Evolutionary conservation across 2,888 invertebrate genomes (phyloP).

Genomic region (Notodonta dromedarius): DNA sequence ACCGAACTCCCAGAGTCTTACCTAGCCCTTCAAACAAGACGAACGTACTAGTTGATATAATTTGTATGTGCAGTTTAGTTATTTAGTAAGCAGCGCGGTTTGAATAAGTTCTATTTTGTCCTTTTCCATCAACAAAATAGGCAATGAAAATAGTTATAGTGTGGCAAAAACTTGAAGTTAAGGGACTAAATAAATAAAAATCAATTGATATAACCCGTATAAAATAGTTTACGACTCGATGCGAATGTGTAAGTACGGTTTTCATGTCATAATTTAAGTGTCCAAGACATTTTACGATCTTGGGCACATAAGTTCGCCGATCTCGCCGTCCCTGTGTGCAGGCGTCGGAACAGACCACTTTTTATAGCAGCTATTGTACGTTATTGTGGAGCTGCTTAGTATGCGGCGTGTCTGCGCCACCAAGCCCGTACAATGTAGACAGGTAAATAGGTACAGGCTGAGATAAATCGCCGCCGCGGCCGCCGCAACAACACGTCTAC

Average conservation of each 20-base stretch:
- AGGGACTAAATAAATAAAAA: conserved; percentile 37
- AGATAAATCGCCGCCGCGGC: conserved; percentile 53
- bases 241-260: conserved; percentile 35
- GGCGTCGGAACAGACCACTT: conserved; percentile 51
- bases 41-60: too few species aligned
- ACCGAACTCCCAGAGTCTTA: too few species aligned
- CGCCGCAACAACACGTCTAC: conserved; percentile 39
- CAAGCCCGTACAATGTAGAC: conserved; percentile 60
- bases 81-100: too few species aligned
- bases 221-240: conserved; percentile 43
- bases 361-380: conserved; percentile 66
- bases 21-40: too few species aligned
- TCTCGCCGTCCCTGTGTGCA: conserved; percentile 44
- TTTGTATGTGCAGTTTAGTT: too few species aligned
- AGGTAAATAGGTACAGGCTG: conserved; percentile 52
- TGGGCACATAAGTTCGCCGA: conserved; percentile 37
- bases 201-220: conserved; percentile 37
- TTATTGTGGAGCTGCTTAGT: conserved; percentile 63
- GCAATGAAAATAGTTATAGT: too few species aligned
- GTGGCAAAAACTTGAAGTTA: conserved; percentile 19
- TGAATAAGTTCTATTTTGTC: too few species aligned
- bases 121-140: too few species aligned
- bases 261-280: conserved; percentile 42
- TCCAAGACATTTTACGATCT: conserved; percentile 35
- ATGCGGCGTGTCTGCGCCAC: conserved; percentile 56